These are phyloP conservation scores for Halyomorpha halys DNA, from an alignment of 1,140 invertebrate genomes.

Conservation along the genomic window DNA sequence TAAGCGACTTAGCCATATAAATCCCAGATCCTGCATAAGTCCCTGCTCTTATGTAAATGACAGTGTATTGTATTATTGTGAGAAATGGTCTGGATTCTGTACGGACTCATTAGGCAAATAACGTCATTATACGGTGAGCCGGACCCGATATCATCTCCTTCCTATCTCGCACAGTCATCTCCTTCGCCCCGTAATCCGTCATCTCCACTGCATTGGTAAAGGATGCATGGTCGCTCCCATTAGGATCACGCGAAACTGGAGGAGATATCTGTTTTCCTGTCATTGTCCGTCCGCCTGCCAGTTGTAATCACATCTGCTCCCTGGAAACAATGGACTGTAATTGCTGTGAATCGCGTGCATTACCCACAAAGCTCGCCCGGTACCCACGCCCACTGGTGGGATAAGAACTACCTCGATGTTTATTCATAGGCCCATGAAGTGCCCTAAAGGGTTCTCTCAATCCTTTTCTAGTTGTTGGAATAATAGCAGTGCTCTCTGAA, in stretches of 20 bases:
- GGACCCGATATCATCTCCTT: slow-evolving; percentile 7
- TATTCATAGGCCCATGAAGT: no score
- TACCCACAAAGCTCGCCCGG: no score
- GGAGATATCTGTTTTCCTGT: slow-evolving; percentile 2
- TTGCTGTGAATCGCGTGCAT: no score
- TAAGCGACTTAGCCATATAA: no score
- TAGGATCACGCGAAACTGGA: slow-evolving; percentile 7
- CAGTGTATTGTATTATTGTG: slow-evolving; percentile 1
- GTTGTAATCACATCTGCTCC: no score
- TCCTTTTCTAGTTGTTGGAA: no score
- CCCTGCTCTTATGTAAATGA: background rate
- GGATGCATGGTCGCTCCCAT: background rate
- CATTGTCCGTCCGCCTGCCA: slow-evolving; percentile 2
- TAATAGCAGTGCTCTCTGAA: no score
- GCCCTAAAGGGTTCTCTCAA: no score
- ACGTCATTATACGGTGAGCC: slow-evolving; percentile 1
- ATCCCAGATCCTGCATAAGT: background rate
- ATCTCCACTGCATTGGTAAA: background rate
- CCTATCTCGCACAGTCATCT: background rate
- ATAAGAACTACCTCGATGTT: no score
- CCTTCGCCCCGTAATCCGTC: slow-evolving; percentile 1
- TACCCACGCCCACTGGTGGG: no score
- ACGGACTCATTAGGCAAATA: slow-evolving; percentile 10
- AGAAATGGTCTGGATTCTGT: background rate
- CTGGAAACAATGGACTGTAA: no score